phyloP scores from a whole-genome alignment of 2,888 invertebrate genomes.

The Tromatobia lineatoria region DNA sequence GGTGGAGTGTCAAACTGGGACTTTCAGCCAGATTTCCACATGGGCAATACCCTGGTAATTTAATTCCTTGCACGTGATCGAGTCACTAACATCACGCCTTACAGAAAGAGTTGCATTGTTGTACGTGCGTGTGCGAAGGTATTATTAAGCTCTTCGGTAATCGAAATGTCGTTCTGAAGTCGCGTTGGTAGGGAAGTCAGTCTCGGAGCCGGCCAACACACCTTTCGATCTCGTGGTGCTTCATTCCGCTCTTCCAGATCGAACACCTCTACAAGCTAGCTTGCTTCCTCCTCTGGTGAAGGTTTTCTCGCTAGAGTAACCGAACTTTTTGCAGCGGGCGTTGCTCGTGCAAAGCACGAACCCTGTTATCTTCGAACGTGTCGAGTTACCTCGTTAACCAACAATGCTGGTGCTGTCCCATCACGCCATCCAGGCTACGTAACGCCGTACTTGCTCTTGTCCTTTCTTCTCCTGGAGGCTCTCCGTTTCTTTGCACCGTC shows the following conservation, averaged over 20 bases:
- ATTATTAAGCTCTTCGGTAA: slow-evolving; percentile 31
- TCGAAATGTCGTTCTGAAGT: slow-evolving; percentile 22
- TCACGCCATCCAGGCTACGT: slow-evolving; percentile 31
- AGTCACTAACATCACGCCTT: slow-evolving; percentile 11
- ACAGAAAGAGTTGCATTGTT: not conserved
- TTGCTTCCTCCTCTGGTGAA: slow-evolving; percentile 36
- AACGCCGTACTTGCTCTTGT: slow-evolving; percentile 40
- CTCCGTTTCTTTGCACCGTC: slow-evolving; percentile 23
- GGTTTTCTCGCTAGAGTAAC: slow-evolving; percentile 66
- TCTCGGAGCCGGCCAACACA: slow-evolving; percentile 36
- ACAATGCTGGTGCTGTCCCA: slow-evolving; percentile 77
- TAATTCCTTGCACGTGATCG: slow-evolving; percentile 21
- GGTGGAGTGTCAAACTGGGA: too few relatives aligned
- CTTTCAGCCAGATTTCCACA: too few relatives aligned
- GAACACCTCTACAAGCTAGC: not conserved
- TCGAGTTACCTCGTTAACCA: slow-evolving; percentile 84
- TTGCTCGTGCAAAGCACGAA: slow-evolving; percentile 82
- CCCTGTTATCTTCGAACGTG: slow-evolving; percentile 83
- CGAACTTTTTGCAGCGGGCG: slow-evolving; percentile 78
- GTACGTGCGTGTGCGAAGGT: slow-evolving; percentile 14
- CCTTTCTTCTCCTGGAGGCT: slow-evolving; percentile 39
- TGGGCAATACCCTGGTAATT: not conserved
- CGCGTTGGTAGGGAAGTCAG: not conserved
- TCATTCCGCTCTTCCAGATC: slow-evolving; percentile 16
- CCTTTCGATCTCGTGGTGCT: not conserved